Percentiles rank a stretch among this genome's conserved stretches.
phyloP scores from a whole-genome alignment of 2,113 vertebrate genomes.

The Dasyornis broadbenti region DNA sequence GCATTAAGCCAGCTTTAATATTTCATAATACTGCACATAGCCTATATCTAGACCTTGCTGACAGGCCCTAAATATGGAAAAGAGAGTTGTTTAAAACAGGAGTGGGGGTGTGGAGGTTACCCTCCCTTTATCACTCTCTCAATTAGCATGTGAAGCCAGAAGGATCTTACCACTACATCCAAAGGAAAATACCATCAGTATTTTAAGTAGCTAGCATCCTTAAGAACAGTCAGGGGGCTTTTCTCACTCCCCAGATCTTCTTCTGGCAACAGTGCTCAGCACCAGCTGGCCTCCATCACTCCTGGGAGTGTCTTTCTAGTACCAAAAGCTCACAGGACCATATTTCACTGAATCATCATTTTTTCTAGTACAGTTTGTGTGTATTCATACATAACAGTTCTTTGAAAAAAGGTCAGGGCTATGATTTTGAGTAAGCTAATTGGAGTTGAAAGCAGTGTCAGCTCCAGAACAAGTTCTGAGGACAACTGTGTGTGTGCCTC shows the following conservation, averaged over 20 bases:
- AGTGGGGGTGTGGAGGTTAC: neutral
- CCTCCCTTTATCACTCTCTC: neutral
- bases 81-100: neutral
- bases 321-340: neutral
- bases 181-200: neutral
- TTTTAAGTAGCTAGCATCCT: neutral
- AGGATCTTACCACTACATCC: neutral
- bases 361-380: neutral
- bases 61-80: neutral
- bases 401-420: neutral
- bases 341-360: neutral
- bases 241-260: neutral
- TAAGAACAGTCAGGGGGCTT: neutral
- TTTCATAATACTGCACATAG: neutral
- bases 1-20: neutral
- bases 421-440: neutral
- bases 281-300: neutral
- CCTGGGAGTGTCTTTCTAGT: neutral
- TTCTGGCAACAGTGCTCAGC: neutral
- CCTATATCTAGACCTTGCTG: rapidly evolving
- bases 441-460: neutral
- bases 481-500: rapidly evolving
- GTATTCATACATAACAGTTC: neutral
- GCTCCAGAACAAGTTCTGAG: neutral
- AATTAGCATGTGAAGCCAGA: neutral